Evolutionary conservation across 2,888 invertebrate genomes (phyloP).

Genomic region (Punctoribates punctum): DNA sequence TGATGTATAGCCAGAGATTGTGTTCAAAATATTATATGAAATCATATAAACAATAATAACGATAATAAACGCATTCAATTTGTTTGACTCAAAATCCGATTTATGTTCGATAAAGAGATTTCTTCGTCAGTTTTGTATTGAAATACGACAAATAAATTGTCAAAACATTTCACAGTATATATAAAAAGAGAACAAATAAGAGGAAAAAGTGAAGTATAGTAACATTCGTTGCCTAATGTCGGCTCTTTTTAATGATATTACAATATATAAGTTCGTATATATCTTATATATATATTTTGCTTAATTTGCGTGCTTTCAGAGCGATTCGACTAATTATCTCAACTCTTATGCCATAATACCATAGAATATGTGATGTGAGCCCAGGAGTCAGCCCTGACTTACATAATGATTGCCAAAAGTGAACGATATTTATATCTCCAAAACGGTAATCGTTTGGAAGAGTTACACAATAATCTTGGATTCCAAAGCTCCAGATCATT

Average conservation of each 20-base stretch:
- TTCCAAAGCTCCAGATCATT: too few species aligned
- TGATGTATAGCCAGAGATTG: too few species aligned
- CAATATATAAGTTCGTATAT: neutral
- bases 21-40: too few species aligned
- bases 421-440: too few species aligned
- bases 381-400: neutral
- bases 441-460: too few species aligned
- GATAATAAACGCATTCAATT: neutral
- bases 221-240: neutral
- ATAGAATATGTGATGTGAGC: too few species aligned
- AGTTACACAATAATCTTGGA: too few species aligned
- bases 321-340: constrained; percentile 25
- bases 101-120: neutral
- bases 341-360: constrained; percentile 3
- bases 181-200: neutral
- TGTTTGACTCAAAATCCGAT: neutral
- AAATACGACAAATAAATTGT: neutral
- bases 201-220: neutral
- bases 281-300: neutral
- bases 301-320: constrained; percentile 32
- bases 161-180: neutral
- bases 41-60: neutral
- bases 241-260: neutral
- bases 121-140: constrained; percentile 6
- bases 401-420: neutral